A percentile compares a stretch with the other conserved stretches of the same genome.
Evolutionary conservation across 1,140 invertebrate species (phyloP).

Genomic region (Musca domestica): DNA sequence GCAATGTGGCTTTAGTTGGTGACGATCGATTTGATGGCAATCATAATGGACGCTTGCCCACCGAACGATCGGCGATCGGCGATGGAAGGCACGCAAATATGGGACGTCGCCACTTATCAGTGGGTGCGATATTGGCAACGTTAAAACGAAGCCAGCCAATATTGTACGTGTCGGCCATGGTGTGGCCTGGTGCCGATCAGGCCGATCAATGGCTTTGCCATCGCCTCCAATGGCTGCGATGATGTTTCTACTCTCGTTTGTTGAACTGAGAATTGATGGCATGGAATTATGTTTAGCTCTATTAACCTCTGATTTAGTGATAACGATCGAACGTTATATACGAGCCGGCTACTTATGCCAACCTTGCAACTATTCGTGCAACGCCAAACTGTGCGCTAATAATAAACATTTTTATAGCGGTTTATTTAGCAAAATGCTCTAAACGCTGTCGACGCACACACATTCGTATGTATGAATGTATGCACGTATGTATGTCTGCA

Average conservation of each 20-base stretch:
- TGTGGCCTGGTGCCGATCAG: no score
- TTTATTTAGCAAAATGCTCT: not conserved
- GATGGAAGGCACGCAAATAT: no score
- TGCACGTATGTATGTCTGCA: no score
- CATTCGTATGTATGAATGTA: no score
- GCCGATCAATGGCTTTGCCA: not conserved
- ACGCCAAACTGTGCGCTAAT: no score
- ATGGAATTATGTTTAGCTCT: slow-evolving; percentile 25
- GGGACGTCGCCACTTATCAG: not conserved
- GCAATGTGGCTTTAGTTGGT: not conserved
- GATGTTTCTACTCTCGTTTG: not conserved
- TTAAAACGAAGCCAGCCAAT: slow-evolving; percentile 15
- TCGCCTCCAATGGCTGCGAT: slow-evolving; percentile 5
- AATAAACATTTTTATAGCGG: slow-evolving; percentile 4
- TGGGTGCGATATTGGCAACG: slow-evolving; percentile 13
- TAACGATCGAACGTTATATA: slow-evolving; percentile 29
- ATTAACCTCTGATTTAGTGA: slow-evolving; percentile 33
- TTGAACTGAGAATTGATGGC: not conserved
- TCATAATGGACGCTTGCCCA: not conserved
- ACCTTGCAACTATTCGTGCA: no score
- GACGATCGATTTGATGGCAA: not conserved
- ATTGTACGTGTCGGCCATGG: not conserved
- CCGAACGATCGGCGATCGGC: no score
- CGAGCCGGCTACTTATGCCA: slow-evolving; percentile 18
- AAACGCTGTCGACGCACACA: no score